Conservation (phyloP, 2,888 invertebrate species). For the Drosophila kanekoi region DNA sequence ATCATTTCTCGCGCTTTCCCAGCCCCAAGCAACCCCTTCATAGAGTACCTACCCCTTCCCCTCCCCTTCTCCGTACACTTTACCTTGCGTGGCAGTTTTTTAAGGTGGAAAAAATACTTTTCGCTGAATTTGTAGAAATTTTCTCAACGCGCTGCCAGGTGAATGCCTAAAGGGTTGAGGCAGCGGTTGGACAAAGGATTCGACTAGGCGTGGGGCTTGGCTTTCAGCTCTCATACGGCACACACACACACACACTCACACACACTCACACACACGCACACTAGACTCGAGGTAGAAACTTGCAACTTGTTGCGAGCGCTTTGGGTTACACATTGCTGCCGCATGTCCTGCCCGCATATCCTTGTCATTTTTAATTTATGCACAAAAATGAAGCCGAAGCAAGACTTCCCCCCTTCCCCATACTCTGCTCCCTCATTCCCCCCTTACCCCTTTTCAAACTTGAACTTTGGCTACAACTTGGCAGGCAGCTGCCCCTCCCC, state of each 20-base stretch:
- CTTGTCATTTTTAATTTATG: conserved; percentile 78
- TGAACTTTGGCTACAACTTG: conserved; percentile 53
- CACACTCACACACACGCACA: conserved; percentile 12
- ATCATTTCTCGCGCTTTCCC: conserved; percentile 66
- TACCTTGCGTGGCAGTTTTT: conserved; percentile 51
- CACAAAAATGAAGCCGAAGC: conserved; percentile 47
- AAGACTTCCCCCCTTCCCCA: not conserved
- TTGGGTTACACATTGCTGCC: conserved; percentile 50
- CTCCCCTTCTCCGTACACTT: not conserved
- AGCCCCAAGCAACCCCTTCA: conserved; percentile 1
- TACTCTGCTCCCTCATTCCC: not conserved
- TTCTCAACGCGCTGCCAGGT: conserved; percentile 34
- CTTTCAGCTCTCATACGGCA: conserved; percentile 38
- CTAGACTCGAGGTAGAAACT: conserved; percentile 33
- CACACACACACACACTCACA: conserved; percentile 15
- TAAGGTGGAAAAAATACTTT: conserved; percentile 78
- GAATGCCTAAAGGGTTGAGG: conserved; percentile 41
- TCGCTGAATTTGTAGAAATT: conserved; percentile 81
- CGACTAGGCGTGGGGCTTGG: not conserved
- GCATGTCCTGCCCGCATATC: conserved; percentile 64
- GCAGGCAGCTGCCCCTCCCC: not conserved
- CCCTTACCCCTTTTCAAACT: conserved; percentile 9
- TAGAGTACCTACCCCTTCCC: not conserved
- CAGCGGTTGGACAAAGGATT: conserved; percentile 20
- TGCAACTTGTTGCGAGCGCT: conserved; percentile 69